These are phyloP conservation scores for Globodera rostochiensis DNA, from an alignment of 1,140 invertebrate species.

Conservation along the genomic window DNA sequence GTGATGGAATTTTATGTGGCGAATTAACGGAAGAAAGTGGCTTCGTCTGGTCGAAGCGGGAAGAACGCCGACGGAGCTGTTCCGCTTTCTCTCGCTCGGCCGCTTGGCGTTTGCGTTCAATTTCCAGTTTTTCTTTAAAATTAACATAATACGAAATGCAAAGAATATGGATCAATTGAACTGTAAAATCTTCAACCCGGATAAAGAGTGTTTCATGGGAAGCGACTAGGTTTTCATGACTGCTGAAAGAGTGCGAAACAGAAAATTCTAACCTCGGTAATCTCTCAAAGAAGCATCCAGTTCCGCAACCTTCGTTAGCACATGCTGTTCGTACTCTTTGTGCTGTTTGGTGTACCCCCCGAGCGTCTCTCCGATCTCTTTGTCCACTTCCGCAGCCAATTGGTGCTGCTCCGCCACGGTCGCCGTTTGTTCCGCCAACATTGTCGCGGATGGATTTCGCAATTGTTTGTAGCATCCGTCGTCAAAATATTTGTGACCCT, in stretches of 20 bases:
- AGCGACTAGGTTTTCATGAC: neutral
- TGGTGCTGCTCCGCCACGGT: slow-evolving; percentile 44
- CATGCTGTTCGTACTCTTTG: slow-evolving; percentile 45
- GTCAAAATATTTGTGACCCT: slow-evolving; percentile 55
- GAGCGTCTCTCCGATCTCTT: slow-evolving; percentile 39
- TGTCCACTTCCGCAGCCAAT: slow-evolving; percentile 42
- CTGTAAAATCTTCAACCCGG: too few species aligned
- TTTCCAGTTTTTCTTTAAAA: slow-evolving; percentile 30
- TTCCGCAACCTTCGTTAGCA: slow-evolving; percentile 41
- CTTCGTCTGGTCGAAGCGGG: slow-evolving; percentile 29
- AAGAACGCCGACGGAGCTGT: slow-evolving; percentile 26
- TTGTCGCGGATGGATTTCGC: slow-evolving; percentile 39
- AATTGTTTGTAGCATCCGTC: slow-evolving; percentile 59
- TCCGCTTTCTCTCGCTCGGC: slow-evolving; percentile 30
- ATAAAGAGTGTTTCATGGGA: too few species aligned
- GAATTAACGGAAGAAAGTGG: slow-evolving; percentile 6
- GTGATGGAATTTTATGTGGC: slow-evolving; percentile 23
- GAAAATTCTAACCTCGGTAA: slow-evolving; percentile 2
- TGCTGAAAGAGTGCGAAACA: neutral
- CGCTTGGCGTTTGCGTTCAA: slow-evolving; percentile 14
- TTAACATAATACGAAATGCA: slow-evolving; percentile 13
- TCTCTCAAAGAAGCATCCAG: slow-evolving; percentile 40
- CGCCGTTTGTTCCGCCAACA: slow-evolving; percentile 40
- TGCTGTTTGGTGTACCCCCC: slow-evolving; percentile 41
- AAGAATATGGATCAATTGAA: neutral